Conservation (phyloP, 2,888 invertebrate species). For the Hirudinaria manillensis region DNA sequence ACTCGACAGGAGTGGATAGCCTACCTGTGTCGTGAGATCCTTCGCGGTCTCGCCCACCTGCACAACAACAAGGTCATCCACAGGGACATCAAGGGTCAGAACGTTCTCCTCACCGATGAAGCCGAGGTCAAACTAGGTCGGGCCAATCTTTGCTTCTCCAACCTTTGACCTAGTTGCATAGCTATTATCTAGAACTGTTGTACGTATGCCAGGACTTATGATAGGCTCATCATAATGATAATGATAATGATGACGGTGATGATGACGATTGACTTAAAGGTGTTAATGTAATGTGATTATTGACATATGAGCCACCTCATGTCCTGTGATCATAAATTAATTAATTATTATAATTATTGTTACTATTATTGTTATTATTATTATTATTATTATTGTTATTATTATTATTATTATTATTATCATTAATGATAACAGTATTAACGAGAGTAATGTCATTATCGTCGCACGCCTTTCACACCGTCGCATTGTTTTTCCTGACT, state of each 20-base stretch:
- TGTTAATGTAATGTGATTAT: not conserved
- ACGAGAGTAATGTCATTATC: no score
- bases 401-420: no score
- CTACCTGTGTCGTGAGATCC: conserved; percentile 85
- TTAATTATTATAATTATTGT: no score
- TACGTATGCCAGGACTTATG: no score
- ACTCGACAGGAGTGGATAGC: conserved; percentile 97
- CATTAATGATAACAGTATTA: no score
- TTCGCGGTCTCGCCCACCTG: conserved; percentile 44
- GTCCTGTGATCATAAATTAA: no score
- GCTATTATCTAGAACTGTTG: no score
- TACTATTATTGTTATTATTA: no score
- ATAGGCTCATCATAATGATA: no score
- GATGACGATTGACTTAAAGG: not conserved
- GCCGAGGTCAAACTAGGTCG: conserved; percentile 80
- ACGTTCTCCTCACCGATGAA: conserved; percentile 96
- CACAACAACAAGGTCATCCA: conserved; percentile 64
- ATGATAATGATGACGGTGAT: not conserved
- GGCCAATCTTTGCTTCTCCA: not conserved
- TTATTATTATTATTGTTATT: no score
- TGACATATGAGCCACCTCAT: no score
- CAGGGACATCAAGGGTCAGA: conserved; percentile 94
- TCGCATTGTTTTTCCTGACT: not conserved
- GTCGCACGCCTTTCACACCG: not conserved
- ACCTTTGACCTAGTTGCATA: not conserved